These are phyloP conservation scores for Antechinus flavipes DNA, from an alignment of 2,113 vertebrate genomes.

Conservation along the genomic window DNA sequence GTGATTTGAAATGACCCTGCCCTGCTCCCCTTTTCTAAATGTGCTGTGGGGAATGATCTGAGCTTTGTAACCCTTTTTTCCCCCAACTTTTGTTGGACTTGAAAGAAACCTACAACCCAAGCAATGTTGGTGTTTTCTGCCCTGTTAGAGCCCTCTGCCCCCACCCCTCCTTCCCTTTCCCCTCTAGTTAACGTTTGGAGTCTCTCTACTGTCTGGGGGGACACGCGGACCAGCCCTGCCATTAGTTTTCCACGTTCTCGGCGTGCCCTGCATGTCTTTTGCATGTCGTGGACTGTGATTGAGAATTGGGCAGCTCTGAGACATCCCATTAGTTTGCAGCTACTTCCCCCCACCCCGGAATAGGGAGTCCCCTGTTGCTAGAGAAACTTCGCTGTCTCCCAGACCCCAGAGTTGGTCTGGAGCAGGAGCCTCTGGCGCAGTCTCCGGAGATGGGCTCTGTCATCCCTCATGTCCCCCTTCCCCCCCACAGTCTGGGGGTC, in stretches of 20 bases:
- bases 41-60: neutral
- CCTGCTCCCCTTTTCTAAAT: neutral
- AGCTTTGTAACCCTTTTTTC: neutral
- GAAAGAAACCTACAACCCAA: neutral
- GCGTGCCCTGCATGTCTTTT: neutral
- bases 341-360: neutral
- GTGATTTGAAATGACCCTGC: neutral
- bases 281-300: neutral
- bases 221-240: neutral
- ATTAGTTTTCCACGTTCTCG: neutral
- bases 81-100: neutral
- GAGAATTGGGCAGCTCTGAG: neutral
- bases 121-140: neutral
- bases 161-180: neutral
- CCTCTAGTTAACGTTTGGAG: neutral
- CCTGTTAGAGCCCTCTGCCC: neutral
- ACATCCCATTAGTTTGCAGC: neutral
- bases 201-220: neutral
- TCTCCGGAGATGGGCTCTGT: no score
- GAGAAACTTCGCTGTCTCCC: accelerated
- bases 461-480: neutral
- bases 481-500: no score
- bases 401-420: neutral
- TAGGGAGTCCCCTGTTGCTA: accelerated
- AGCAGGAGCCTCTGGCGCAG: neutral